Evolutionary conservation across 2,888 invertebrate species (phyloP).

Genomic region (Nemoura dubitans): DNA sequence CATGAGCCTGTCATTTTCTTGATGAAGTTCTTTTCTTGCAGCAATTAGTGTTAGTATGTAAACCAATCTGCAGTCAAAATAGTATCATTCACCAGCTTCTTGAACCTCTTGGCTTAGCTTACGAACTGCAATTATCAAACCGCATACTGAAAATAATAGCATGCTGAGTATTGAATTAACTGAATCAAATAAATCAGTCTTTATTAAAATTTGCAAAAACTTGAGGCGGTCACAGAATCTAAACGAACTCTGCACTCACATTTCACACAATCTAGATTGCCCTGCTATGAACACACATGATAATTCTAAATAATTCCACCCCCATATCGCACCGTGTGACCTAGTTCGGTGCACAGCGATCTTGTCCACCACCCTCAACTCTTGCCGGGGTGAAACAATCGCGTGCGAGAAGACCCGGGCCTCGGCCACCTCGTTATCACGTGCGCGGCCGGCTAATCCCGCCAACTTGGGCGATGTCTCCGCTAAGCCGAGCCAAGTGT

Average conservation of each 20-base stretch:
- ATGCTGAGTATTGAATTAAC: no score
- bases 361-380: background rate
- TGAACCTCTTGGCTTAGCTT: no score
- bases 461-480: background rate
- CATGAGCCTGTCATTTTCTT: no score
- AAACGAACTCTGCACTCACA: background rate
- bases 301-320: background rate
- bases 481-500: conserved; percentile 20
- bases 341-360: background rate
- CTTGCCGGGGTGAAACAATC: background rate
- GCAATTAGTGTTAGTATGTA: no score
- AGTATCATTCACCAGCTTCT: no score
- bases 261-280: background rate
- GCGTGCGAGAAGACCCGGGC: background rate
- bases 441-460: conserved; percentile 35
- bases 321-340: background rate
- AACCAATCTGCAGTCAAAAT: no score
- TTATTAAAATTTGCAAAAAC: no score
- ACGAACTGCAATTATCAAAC: no score
- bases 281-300: background rate
- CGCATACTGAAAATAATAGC: no score
- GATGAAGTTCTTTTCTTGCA: no score
- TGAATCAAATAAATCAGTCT: no score
- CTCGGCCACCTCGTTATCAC: conserved; percentile 36
- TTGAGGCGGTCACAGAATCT: no score